Evolutionary conservation across 2,113 vertebrate genomes (phyloP), one percentile per base, ranked within the genome.

Genomic region (Eulemur rufifrons): DNA sequence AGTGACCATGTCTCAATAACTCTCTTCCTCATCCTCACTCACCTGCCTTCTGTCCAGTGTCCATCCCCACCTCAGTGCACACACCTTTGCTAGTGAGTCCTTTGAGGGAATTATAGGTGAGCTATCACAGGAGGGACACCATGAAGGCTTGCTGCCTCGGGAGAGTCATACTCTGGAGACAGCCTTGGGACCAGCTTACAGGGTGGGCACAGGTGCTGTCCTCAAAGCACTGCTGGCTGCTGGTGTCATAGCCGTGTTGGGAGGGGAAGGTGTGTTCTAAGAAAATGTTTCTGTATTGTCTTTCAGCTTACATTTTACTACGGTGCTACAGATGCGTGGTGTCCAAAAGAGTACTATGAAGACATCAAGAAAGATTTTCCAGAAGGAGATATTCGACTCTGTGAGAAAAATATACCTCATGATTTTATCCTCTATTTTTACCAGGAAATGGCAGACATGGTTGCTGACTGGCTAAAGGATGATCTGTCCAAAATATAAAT

Each of bases 281-380:
- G 37, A 42, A 80, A 91, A 27, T 11, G 13, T 92, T 94, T 94
- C 25, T 34, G 54, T 96, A 17, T 96, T 98, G 52, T 63, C 92
- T 98, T 98, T 68, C 93, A 99, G 99, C 99, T 99, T 23, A 99
- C 99, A 68, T 99, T 99, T 98, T 99, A 99, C 96, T 99, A 99
- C 25, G 99, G 99, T 45, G 97, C 98, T 2, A 91, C 86, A 63
- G 99, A 99, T 97, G 85, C 84, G 80, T 99, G 99, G 99, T 99
- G 99, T 89, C 99, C 99, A 2, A 97, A 98, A 61, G 95, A 98
- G 52, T 99, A 99, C 96, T 99, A 99, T 7, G 98, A 99, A 21
- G 99, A 99, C 95, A 99, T 99, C 89, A 99, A 99, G 96, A 98
- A 97, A 97, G 99, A 99, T 97, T 99, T 99, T 96, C 99, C 99